A percentile compares a stretch with the other conserved stretches of the same genome.
Evolutionary conservation across 2,888 invertebrate genomes (phyloP).

Genomic region (Alloplasta piceator): DNA sequence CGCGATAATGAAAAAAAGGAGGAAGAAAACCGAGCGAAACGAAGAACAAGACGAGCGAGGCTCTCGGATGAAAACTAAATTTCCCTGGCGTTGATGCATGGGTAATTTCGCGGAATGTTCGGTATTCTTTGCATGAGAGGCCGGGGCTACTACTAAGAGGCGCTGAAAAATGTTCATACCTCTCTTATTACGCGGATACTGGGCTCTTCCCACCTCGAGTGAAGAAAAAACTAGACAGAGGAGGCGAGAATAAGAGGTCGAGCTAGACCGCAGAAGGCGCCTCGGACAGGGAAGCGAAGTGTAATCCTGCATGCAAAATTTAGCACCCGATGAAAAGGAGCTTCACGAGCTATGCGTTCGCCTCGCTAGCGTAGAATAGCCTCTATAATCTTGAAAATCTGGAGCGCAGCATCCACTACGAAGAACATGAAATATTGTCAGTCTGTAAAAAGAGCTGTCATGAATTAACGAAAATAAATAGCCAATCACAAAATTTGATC

Average conservation of each 20-base stretch:
- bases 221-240: conserved; percentile 31
- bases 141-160: conserved; percentile 38
- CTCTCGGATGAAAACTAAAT: conserved; percentile 46
- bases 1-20: conserved; percentile 33
- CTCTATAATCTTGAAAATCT: conserved; percentile 62
- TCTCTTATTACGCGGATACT: conserved; percentile 59
- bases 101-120: conserved; percentile 70
- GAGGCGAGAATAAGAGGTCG: conserved; percentile 47
- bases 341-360: conserved; percentile 48
- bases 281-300: conserved; percentile 22
- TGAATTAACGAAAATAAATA: too few species aligned
- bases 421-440: conserved; percentile 54
- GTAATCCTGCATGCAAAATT: conserved; percentile 64
- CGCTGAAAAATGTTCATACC: conserved; percentile 64
- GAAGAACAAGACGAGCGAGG: conserved; percentile 11
- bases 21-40: neutral
- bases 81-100: conserved; percentile 62
- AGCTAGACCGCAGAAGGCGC: conserved; percentile 22
- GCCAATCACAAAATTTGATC: too few species aligned
- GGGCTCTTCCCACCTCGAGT: conserved; percentile 23
- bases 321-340: conserved; percentile 62
- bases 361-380: conserved; percentile 50
- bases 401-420: conserved; percentile 54
- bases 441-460: conserved; percentile 4
- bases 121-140: conserved; percentile 55